phyloP scores from a whole-genome alignment of 2,797 vertebrate species.

The Pangasius larnaudii region DNA sequence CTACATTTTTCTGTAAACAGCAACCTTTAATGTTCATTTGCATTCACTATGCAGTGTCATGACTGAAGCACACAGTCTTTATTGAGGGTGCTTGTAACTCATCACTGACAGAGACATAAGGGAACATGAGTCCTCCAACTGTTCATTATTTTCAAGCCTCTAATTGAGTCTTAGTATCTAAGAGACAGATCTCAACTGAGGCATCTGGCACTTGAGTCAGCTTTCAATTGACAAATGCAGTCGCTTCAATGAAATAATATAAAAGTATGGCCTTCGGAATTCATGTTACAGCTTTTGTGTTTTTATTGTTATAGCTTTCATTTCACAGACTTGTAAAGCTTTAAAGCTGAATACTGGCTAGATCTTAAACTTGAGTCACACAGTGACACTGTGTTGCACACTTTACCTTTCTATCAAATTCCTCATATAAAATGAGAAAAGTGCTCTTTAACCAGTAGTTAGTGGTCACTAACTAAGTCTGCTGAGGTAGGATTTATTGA shows the following conservation, averaged over 20 bases:
- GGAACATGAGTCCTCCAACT: conserved; percentile 13
- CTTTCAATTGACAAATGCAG: conserved; percentile 21
- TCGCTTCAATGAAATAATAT: conserved; percentile 6
- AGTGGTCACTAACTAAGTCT: background rate
- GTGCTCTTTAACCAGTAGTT: background rate
- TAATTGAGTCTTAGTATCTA: conserved; percentile 23
- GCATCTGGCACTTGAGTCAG: conserved; percentile 34
- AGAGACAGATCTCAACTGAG: conserved; percentile 15
- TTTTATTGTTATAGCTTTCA: too few species aligned
- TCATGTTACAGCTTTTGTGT: conserved; percentile 19
- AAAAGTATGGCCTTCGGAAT: background rate
- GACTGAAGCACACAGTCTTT: background rate
- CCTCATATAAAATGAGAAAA: background rate
- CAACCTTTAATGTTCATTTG: background rate
- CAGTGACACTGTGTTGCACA: background rate
- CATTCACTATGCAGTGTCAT: conserved; percentile 10
- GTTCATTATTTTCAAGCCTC: conserved; percentile 46
- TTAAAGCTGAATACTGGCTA: background rate
- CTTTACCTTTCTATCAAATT: background rate
- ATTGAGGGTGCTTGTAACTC: conserved; percentile 19
- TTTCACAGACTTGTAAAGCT: background rate
- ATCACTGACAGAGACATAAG: conserved; percentile 19
- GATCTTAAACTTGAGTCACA: background rate
- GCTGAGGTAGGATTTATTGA: background rate
- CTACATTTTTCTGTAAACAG: background rate